Evolutionary conservation across 2,113 vertebrate genomes (phyloP).

Genomic region (Ptilonorhynchus violaceus): DNA sequence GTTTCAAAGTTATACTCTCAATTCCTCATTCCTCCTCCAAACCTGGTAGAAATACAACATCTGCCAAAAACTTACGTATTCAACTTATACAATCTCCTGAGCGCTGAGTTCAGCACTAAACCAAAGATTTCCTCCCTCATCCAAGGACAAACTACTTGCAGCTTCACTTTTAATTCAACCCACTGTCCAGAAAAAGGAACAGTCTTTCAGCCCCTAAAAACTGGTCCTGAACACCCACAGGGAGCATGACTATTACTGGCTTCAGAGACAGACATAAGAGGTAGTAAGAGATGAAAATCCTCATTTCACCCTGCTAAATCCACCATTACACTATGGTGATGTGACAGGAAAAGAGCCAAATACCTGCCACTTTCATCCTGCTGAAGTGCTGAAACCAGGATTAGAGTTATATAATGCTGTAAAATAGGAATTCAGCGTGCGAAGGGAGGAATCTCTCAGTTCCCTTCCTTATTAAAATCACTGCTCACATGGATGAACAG

Average conservation of each 20-base stretch:
- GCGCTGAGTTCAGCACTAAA: neutral
- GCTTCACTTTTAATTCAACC: neutral
- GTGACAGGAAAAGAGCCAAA: slow-evolving; percentile 40
- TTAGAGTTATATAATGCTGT: slow-evolving; percentile 10
- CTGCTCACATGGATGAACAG: neutral
- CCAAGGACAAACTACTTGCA: neutral
- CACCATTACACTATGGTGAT: neutral
- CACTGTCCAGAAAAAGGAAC: neutral
- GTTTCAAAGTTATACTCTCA: neutral
- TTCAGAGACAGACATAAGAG: neutral
- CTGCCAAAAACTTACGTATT: neutral
- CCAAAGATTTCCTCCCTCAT: neutral
- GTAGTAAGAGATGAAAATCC: slow-evolving; percentile 21
- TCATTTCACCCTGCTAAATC: slow-evolving; percentile 41
- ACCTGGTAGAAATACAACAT: neutral
- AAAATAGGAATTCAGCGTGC: neutral
- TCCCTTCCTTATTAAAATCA: neutral
- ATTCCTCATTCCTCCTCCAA: neutral
- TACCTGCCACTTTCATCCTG: neutral
- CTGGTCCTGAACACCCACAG: neutral
- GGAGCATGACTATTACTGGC: neutral
- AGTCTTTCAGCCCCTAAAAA: neutral
- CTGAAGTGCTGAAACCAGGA: slow-evolving; percentile 26
- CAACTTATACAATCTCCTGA: neutral
- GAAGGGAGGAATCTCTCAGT: neutral